phyloP scores from a whole-genome alignment of 2,888 invertebrate genomes.

The Geophilus truncorum region DNA sequence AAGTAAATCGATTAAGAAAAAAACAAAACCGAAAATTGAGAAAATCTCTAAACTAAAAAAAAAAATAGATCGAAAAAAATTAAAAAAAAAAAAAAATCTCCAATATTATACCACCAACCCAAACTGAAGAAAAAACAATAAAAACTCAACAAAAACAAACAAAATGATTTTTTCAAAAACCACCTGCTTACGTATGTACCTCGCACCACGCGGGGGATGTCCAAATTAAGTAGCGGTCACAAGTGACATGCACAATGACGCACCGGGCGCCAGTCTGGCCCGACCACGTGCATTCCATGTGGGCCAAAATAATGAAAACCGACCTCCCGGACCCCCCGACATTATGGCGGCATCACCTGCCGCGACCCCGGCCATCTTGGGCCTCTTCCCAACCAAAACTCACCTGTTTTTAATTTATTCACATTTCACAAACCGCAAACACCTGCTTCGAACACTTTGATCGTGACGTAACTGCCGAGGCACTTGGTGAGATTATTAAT shows the following conservation, averaged over 20 bases:
- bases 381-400: neutral
- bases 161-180: neutral
- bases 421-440: neutral
- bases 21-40: no score
- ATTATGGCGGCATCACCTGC: neutral
- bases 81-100: no score
- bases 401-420: neutral
- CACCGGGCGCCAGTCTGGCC: slow-evolving; percentile 7
- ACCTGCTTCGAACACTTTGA: neutral
- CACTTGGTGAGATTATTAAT: neutral
- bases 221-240: neutral
- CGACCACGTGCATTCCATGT: slow-evolving; percentile 2
- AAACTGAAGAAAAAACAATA: no score
- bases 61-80: no score
- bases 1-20: no score
- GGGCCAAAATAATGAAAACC: neutral
- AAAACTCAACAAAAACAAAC: neutral
- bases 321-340: neutral
- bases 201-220: neutral
- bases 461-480: neutral
- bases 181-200: neutral
- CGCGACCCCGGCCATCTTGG: neutral
- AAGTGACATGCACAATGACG: neutral
- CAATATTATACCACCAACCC: no score
- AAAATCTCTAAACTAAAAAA: no score